Evolutionary conservation across 1,140 invertebrate genomes (phyloP).

Genomic region (Drosophila lowei): DNA sequence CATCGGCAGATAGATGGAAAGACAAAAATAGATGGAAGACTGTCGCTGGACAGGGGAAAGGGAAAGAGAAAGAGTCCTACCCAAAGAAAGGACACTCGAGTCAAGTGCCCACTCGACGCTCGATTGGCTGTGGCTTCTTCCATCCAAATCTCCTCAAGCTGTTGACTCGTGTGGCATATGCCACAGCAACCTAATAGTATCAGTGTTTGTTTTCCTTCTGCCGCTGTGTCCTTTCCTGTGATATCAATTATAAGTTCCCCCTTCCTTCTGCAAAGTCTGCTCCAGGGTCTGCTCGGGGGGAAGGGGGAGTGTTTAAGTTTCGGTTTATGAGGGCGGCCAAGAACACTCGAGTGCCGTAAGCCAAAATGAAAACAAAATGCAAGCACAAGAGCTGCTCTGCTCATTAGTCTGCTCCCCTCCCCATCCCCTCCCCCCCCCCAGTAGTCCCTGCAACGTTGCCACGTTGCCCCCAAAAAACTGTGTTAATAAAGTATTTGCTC

Average conservation of each 20-base stretch:
- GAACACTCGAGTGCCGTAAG: constrained; percentile 52
- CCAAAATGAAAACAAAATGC: constrained; percentile 48
- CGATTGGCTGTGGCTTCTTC: constrained; percentile 13
- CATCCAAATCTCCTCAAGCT: constrained; percentile 16
- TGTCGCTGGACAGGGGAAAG: too few species aligned
- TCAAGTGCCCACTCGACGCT: constrained; percentile 25
- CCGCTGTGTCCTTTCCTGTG: neutral
- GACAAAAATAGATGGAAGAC: neutral
- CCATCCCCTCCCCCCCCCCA: neutral
- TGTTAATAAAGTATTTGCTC: constrained; percentile 79
- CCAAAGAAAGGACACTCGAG: constrained; percentile 29
- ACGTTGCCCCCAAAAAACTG: constrained; percentile 46
- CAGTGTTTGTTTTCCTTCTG: too few species aligned
- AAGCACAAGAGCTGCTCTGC: constrained; percentile 49
- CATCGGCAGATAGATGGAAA: constrained; percentile 24
- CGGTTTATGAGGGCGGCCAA: constrained; percentile 51
- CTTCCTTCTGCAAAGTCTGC: constrained; percentile 25
- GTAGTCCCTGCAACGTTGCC: constrained; percentile 13
- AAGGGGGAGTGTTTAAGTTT: constrained; percentile 57
- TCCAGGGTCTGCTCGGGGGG: constrained; percentile 1
- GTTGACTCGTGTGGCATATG: constrained; percentile 28
- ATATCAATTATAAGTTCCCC: constrained; percentile 65
- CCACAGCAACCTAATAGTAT: constrained; percentile 39
- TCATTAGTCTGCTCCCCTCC: constrained; percentile 40
- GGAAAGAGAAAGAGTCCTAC: constrained; percentile 31